Evolutionary conservation across 2,113 vertebrate species (phyloP).

Genomic region (Lepus americanus): DNA sequence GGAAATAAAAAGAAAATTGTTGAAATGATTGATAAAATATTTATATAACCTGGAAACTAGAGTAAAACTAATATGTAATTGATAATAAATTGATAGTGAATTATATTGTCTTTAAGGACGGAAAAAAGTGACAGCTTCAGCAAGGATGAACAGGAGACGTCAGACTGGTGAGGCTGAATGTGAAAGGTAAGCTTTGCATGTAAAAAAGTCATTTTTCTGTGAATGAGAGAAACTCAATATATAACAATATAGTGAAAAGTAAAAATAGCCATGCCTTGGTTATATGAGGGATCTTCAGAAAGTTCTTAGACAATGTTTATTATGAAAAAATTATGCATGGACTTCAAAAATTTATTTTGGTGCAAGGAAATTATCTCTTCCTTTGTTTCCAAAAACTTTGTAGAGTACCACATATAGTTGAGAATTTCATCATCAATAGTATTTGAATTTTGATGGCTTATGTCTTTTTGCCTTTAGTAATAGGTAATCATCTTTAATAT

Average conservation of each 20-base stretch:
- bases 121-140: constrained; percentile 84
- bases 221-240: constrained; percentile 18
- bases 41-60: neutral
- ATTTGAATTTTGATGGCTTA: neutral
- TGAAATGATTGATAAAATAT: neutral
- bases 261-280: neutral
- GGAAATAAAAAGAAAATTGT: neutral
- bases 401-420: neutral
- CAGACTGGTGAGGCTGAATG: constrained; percentile 82
- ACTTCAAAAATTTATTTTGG: no score
- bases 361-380: no score
- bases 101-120: constrained; percentile 87
- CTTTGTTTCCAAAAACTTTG: no score
- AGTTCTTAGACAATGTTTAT: no score
- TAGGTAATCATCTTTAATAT: neutral
- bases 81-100: neutral
- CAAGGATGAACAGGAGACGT: constrained; percentile 83
- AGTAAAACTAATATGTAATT: constrained; percentile 33
- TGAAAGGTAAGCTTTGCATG: constrained; percentile 89
- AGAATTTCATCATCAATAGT: constrained; percentile 38
- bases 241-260: constrained; percentile 38
- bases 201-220: constrained; percentile 18
- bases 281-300: neutral
- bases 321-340: no score
- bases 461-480: constrained; percentile 14